phyloP scores from a whole-genome alignment of 2,888 invertebrate species.

The Leucoptera coffeella region DNA sequence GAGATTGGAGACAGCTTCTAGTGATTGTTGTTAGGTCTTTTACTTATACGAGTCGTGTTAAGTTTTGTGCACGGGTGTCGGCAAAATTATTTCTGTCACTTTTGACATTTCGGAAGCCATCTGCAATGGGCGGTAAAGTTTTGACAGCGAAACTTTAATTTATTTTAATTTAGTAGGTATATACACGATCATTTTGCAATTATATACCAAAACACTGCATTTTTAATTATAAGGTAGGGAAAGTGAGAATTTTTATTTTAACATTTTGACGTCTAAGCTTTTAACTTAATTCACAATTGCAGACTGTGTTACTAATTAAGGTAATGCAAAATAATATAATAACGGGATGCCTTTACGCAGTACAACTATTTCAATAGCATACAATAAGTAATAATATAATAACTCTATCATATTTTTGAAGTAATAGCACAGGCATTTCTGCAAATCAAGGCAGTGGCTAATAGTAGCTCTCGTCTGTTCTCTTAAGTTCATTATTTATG shows the following conservation, averaged over 20 bases:
- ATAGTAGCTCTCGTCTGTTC: too few species aligned
- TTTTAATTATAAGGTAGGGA: slow-evolving; percentile 40
- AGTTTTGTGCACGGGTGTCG: slow-evolving; percentile 43
- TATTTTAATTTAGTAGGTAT: slow-evolving; percentile 14
- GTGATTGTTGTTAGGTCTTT: slow-evolving; percentile 34
- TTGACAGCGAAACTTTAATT: slow-evolving; percentile 40
- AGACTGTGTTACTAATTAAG: slow-evolving; percentile 42
- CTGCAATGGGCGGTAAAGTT: too few species aligned
- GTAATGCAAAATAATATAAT: slow-evolving; percentile 29
- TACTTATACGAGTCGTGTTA: slow-evolving; percentile 23
- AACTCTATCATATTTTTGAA: too few species aligned
- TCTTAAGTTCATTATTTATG: too few species aligned
- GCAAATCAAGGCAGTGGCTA: not conserved
- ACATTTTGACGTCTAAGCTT: slow-evolving; percentile 14
- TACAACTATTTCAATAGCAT: slow-evolving; percentile 50
- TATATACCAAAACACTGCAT: slow-evolving; percentile 53
- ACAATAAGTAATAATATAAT: slow-evolving; percentile 28
- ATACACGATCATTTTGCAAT: slow-evolving; percentile 26
- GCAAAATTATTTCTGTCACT: too few species aligned
- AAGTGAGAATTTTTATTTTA: slow-evolving; percentile 30
- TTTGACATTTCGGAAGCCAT: too few species aligned
- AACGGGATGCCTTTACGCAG: slow-evolving; percentile 53
- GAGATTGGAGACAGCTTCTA: slow-evolving; percentile 25
- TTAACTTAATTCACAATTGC: slow-evolving; percentile 20
- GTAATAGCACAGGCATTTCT: slow-evolving; percentile 6